These are phyloP conservation scores for Opisthocomus hoazin DNA, from an alignment of 2,113 vertebrate genomes.

Conservation along the genomic window DNA sequence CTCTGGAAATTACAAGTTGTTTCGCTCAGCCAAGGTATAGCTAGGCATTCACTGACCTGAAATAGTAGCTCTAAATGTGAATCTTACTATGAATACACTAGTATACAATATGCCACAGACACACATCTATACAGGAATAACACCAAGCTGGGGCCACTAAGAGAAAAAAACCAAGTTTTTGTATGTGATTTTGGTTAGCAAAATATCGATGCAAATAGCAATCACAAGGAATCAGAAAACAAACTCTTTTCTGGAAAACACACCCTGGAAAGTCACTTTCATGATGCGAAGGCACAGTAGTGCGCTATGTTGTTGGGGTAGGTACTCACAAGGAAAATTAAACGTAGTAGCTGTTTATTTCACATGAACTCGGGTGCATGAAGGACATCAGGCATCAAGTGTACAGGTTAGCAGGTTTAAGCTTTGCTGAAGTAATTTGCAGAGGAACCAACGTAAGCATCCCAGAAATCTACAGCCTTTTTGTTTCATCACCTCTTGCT, in stretches of 20 bases:
- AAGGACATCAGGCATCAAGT: background rate
- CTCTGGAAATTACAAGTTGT: background rate
- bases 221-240: background rate
- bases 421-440: background rate
- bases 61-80: background rate
- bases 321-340: background rate
- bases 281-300: background rate
- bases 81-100: background rate
- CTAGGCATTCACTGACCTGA: background rate
- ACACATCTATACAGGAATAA: background rate
- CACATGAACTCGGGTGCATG: background rate
- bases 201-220: background rate
- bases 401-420: background rate
- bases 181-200: background rate
- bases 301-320: background rate
- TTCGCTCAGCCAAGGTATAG: background rate
- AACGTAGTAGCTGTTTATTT: background rate
- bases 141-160: background rate
- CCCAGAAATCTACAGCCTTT: background rate
- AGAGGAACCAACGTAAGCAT: background rate
- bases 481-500: background rate
- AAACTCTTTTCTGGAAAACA: background rate
- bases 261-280: background rate
- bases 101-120: background rate
- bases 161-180: background rate